Evolutionary conservation across 1,140 invertebrate species (phyloP).

Genomic region (Drosophila teissieri): DNA sequence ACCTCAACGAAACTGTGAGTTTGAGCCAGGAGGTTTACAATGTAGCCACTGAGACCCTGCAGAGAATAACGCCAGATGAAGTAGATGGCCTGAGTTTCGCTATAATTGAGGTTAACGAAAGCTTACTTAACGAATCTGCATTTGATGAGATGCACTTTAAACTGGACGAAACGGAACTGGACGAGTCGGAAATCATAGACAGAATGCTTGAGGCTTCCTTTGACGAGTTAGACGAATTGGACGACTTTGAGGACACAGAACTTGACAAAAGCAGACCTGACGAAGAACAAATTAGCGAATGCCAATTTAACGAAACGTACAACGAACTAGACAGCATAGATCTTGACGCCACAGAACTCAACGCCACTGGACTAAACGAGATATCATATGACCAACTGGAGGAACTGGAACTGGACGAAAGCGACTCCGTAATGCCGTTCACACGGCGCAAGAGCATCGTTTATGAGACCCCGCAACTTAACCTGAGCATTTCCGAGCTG

Average conservation of each 20-base stretch:
- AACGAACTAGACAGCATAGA: slow-evolving; percentile 9
- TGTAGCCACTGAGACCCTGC: slow-evolving; percentile 31
- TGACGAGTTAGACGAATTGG: slow-evolving; percentile 7
- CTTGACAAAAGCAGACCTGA: slow-evolving; percentile 10
- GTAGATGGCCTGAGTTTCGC: slow-evolving; percentile 16
- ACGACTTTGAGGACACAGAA: slow-evolving; percentile 5
- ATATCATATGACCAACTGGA: slow-evolving; percentile 25
- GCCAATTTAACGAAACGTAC: slow-evolving; percentile 4
- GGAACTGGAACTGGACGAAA: slow-evolving; percentile 32
- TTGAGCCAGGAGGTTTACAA: slow-evolving; percentile 40
- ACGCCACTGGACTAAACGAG: slow-evolving; percentile 41
- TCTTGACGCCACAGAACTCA: slow-evolving; percentile 23
- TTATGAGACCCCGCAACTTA: slow-evolving; percentile 74
- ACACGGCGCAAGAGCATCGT: slow-evolving; percentile 55
- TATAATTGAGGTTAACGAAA: slow-evolving; percentile 21
- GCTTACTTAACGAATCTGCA: slow-evolving; percentile 7
- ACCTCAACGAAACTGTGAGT: slow-evolving; percentile 34
- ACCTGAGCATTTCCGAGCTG: slow-evolving; percentile 74
- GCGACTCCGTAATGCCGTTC: slow-evolving; percentile 24
- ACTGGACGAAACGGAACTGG: slow-evolving; percentile 4
- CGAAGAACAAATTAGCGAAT: neutral
- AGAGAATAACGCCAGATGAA: neutral
- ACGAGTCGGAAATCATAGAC: slow-evolving; percentile 21
- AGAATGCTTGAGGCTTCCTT: slow-evolving; percentile 29
- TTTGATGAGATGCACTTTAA: slow-evolving; percentile 17